Evolutionary conservation across 2,113 vertebrate genomes (phyloP), one percentile per base, ranked within the genome.

Genomic region (Ardeotis arabs): DNA sequence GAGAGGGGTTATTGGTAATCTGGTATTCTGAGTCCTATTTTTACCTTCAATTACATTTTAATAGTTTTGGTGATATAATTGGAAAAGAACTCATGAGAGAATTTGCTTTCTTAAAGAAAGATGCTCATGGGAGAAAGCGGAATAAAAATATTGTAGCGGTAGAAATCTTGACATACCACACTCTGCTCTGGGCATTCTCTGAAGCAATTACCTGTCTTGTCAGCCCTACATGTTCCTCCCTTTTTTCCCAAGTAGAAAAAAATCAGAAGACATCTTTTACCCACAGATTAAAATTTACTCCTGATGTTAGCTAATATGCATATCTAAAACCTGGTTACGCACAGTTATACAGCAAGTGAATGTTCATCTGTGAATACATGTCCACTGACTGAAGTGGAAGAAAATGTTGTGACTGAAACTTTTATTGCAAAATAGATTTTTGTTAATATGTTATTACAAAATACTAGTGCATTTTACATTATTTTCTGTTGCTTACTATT

Each of bases 401-500:
- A 76, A 88, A 76, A 22, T 64, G 49, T 52, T n/a, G 11, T 56
- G 66, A 35, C 72, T 88, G 45, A 89, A 80, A 68, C 60, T 74
- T 67, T 47, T 78, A n/a, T 56, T 82, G 24, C 58, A 60, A 77
- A 68, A 56, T 70, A 88, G 41, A 22, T 94, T 18, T 33, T 84
- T 88, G 79, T 94, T 87, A 63, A 74, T 62, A 7, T 81, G 55
- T 92, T 83, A 70, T 27, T 70, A 77, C 52, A 84, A 90, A 84
- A 55, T 75, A 67, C 37, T 74, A 93, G 79, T 78, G 27, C 60
- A 75, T 89, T 95, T 93, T 68, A 60, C 80, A 74, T 92, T 90
- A 59, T 86, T 93, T 95, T 96, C 44, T 97, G 87, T 94, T 96
- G 68, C 83, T 96, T 95, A 74, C 22, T 95, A 68, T 90, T 96